These are phyloP conservation scores for Hirtodrosophila duncani DNA, from an alignment of 2,888 invertebrate genomes.

Conservation along the genomic window DNA sequence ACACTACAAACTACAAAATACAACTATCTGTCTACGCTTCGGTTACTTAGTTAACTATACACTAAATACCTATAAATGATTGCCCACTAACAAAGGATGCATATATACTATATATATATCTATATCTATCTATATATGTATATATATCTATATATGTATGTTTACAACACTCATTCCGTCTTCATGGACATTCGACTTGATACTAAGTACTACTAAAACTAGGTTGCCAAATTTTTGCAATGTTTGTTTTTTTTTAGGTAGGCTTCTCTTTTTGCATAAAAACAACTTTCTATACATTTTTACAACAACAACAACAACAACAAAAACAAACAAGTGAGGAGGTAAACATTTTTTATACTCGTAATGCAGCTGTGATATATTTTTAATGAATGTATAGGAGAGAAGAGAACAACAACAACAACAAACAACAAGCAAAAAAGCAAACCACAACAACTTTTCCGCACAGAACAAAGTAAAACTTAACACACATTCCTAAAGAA, in stretches of 20 bases:
- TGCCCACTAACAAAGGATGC: conserved; percentile 22
- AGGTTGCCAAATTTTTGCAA: conserved; percentile 65
- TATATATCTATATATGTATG: conserved; percentile 40
- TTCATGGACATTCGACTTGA: conserved; percentile 51
- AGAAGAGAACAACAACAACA: conserved; percentile 20
- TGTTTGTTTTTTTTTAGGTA: conserved; percentile 51
- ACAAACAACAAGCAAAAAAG: conserved; percentile 26
- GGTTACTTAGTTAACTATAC: conserved; percentile 62
- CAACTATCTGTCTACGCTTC: conserved; percentile 49
- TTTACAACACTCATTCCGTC: conserved; percentile 55
- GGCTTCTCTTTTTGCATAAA: conserved; percentile 38
- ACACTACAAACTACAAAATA: not conserved
- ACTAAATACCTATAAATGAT: conserved; percentile 46
- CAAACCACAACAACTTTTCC: conserved; percentile 25
- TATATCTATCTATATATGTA: conserved; percentile 8
- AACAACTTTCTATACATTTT: conserved; percentile 62
- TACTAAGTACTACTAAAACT: conserved; percentile 62
- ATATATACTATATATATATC: conserved; percentile 5
- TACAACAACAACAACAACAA: conserved; percentile 25
- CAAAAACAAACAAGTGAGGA: conserved; percentile 8
- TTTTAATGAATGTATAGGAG: conserved; percentile 54
- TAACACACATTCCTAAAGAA: conserved; percentile 32
- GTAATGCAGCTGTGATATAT: conserved; percentile 69
- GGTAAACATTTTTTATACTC: conserved; percentile 41
- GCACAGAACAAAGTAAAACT: conserved; percentile 12